Conservation (phyloP, 2,888 invertebrate species). For the Noctua janthe region DNA sequence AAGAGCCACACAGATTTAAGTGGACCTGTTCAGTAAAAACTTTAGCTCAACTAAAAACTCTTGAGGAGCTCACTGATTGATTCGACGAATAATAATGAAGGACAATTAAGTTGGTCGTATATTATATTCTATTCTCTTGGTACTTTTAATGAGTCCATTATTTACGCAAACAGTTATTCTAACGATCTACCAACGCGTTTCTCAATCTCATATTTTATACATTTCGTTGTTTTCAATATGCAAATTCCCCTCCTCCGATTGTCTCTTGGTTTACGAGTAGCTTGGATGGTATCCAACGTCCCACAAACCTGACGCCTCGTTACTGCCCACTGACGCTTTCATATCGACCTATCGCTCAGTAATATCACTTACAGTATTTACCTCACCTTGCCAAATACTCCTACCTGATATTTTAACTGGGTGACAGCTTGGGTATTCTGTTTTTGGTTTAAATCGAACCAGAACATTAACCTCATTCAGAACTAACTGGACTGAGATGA, state of each 20-base stretch:
- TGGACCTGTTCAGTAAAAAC: background rate
- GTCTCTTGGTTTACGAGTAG: slow-evolving; percentile 51
- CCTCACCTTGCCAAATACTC: slow-evolving; percentile 51
- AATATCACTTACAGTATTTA: slow-evolving; percentile 52
- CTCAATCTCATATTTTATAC: slow-evolving; percentile 19
- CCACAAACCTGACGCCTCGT: slow-evolving; percentile 51
- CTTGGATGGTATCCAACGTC: slow-evolving; percentile 64
- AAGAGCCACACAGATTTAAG: background rate
- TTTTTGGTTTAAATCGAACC: background rate
- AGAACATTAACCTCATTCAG: slow-evolving; percentile 31
- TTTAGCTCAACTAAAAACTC: background rate
- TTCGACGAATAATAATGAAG: background rate
- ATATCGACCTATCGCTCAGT: slow-evolving; percentile 53
- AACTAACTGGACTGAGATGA: background rate
- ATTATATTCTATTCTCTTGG: background rate
- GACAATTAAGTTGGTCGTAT: background rate
- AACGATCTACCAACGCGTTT: slow-evolving; percentile 6
- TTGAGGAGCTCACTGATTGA: background rate
- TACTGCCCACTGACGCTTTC: slow-evolving; percentile 43
- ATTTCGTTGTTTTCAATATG: slow-evolving; percentile 47
- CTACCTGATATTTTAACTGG: slow-evolving; percentile 27
- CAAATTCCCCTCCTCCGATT: slow-evolving; percentile 24
- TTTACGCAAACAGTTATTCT: background rate
- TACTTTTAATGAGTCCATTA: background rate
- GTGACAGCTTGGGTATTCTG: background rate